These are phyloP conservation scores for Lithosia quadra DNA, from an alignment of 2,888 invertebrate species.

Conservation along the genomic window DNA sequence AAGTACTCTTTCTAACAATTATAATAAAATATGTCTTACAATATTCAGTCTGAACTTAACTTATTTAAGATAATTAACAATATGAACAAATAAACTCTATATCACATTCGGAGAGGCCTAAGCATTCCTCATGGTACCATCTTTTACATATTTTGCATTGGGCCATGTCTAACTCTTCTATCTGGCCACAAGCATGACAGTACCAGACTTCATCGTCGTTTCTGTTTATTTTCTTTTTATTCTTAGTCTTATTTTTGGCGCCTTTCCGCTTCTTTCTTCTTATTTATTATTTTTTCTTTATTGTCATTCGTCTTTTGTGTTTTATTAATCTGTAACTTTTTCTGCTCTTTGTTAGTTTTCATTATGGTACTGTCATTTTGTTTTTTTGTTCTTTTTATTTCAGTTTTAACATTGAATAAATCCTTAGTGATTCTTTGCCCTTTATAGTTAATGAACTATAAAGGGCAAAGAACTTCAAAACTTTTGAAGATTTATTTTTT, in stretches of 20 bases:
- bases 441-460: slow-evolving; percentile 11
- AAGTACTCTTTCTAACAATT: slow-evolving; percentile 11
- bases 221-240: slow-evolving; percentile 14
- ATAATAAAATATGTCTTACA: slow-evolving; percentile 14
- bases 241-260: slow-evolving; percentile 3
- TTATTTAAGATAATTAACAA: slow-evolving; percentile 10
- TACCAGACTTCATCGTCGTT: slow-evolving; percentile 12
- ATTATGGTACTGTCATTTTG: slow-evolving; percentile 13
- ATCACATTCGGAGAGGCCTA: slow-evolving; percentile 10
- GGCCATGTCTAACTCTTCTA: slow-evolving; percentile 8
- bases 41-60: slow-evolving; percentile 6
- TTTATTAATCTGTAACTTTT: slow-evolving; percentile 12
- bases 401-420: slow-evolving; percentile 11
- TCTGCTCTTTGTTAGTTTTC: slow-evolving; percentile 11
- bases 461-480: too few species aligned
- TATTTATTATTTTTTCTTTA: slow-evolving; percentile 8
- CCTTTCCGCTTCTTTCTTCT: slow-evolving; percentile 1
- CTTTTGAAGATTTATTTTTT: background rate
- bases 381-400: slow-evolving; percentile 9
- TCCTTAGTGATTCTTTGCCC: slow-evolving; percentile 13
- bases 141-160: slow-evolving; percentile 12
- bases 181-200: slow-evolving; percentile 6
- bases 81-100: slow-evolving; percentile 7
- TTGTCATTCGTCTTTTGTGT: slow-evolving; percentile 10
- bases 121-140: slow-evolving; percentile 14